Conservation (phyloP, 1,140 invertebrate species). For the Argopecten irradians region DNA sequence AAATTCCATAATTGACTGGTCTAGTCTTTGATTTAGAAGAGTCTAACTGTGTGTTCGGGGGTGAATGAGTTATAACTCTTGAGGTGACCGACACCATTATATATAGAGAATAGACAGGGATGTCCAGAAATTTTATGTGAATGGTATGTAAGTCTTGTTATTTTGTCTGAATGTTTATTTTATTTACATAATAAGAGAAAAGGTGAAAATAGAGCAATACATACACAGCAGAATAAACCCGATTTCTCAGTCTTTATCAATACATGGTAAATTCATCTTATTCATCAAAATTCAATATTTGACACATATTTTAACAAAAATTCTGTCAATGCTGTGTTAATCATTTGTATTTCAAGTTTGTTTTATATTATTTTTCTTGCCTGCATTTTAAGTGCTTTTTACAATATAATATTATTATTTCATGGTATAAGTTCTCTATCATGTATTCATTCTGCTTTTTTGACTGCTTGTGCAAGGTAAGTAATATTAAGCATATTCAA, state of each 20-base stretch:
- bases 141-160: background rate
- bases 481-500: background rate
- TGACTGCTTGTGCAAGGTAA: background rate
- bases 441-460: background rate
- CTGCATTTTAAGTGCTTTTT: constrained; percentile 16
- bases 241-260: background rate
- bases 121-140: background rate
- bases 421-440: background rate
- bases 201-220: background rate
- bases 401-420: background rate
- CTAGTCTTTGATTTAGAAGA: no score
- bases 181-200: background rate
- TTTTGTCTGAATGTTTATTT: background rate
- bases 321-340: background rate
- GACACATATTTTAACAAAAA: background rate
- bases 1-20: no score
- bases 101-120: no score
- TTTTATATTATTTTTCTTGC: constrained; percentile 19
- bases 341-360: background rate
- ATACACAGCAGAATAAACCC: background rate
- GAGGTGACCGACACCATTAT: no score
- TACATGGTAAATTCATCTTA: background rate
- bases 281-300: background rate
- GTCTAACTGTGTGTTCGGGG: no score
- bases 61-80: no score